These are phyloP conservation scores for Varanus komodoensis DNA, from an alignment of 2,113 vertebrate species.

Conservation along the genomic window DNA sequence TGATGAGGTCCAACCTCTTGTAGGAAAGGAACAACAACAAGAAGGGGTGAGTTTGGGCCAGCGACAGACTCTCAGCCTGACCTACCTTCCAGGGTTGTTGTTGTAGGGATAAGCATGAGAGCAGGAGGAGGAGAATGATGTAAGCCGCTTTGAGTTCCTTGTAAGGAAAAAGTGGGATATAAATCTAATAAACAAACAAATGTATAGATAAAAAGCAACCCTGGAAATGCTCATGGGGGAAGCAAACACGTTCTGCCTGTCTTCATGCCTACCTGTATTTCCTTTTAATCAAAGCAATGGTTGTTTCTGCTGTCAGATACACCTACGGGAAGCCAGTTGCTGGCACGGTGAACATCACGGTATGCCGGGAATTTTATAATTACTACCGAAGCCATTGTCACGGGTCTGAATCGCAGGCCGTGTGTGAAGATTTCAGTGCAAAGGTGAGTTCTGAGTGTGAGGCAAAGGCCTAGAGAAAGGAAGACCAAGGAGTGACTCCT, in stretches of 20 bases:
- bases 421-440: slow-evolving; percentile 61
- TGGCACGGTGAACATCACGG: slow-evolving; percentile 42
- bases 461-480: not conserved
- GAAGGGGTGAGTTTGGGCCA: too few relatives aligned
- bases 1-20: too few relatives aligned
- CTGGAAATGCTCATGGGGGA: not conserved
- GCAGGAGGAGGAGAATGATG: too few relatives aligned
- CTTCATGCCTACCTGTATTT: not conserved
- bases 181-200: too few relatives aligned
- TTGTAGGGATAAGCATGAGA: too few relatives aligned
- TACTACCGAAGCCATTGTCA: slow-evolving; percentile 25
- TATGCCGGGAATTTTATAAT: slow-evolving; percentile 46
- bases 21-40: too few relatives aligned
- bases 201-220: not conserved
- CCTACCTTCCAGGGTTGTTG: too few relatives aligned
- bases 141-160: too few relatives aligned
- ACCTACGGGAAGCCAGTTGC: slow-evolving; percentile 72
- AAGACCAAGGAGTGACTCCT: too few relatives aligned
- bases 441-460: slow-evolving; percentile 45
- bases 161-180: too few relatives aligned
- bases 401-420: slow-evolving; percentile 25
- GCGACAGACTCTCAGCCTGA: too few relatives aligned
- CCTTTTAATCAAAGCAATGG: not conserved
- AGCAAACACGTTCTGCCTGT: not conserved
- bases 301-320: slow-evolving; percentile 56